These are phyloP conservation scores for Ellobius talpinus DNA, from an alignment of 2,113 vertebrate species.

Conservation along the genomic window DNA sequence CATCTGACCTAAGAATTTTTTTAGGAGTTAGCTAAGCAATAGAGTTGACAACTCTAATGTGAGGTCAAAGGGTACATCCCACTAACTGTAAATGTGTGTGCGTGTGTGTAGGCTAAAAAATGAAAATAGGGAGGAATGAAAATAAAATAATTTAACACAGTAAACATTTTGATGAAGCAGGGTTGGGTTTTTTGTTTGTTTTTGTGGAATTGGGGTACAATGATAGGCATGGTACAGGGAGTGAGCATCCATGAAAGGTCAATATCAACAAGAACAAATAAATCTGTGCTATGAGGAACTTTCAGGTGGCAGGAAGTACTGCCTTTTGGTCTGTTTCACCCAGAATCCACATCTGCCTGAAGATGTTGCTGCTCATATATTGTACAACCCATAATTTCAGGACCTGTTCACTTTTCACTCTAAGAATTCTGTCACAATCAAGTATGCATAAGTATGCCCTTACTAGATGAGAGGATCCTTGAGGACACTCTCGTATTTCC, in stretches of 20 bases:
- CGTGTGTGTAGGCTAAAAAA: background rate
- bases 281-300: too few relatives aligned
- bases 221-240: background rate
- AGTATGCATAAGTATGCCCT: background rate
- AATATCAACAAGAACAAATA: background rate
- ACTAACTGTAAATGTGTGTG: background rate
- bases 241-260: background rate
- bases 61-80: background rate
- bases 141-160: background rate
- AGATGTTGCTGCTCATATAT: background rate
- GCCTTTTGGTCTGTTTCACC: background rate
- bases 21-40: background rate
- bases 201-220: background rate
- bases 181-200: background rate
- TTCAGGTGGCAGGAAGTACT: background rate
- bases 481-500: background rate
- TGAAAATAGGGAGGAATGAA: background rate
- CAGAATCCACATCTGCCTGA: background rate
- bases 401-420: background rate
- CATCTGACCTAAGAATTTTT: background rate
- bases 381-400: background rate
- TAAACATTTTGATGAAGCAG: background rate
- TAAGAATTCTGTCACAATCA: constrained; percentile 14
- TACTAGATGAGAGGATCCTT: background rate
- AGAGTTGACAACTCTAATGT: background rate